Evolutionary conservation across 1,140 invertebrate species (phyloP).

Genomic region (Leptopilina boulardi): DNA sequence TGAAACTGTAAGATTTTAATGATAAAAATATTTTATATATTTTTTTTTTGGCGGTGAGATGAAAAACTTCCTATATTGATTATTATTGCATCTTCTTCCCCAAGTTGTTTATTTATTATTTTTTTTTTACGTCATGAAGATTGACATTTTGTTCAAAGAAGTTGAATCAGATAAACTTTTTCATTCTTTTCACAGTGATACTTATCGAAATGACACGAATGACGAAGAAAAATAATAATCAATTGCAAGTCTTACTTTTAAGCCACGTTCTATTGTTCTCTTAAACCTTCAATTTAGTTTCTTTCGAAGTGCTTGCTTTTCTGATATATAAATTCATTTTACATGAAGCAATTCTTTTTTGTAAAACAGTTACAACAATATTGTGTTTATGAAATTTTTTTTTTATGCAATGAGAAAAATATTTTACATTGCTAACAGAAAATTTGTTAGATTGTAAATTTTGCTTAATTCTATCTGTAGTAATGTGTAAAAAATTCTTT

Average conservation of each 20-base stretch:
- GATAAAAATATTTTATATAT: neutral
- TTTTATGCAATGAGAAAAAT: no score
- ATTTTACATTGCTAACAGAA: no score
- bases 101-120: neutral
- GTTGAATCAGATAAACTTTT: slow-evolving; percentile 12
- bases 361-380: no score
- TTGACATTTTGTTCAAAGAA: slow-evolving; percentile 25
- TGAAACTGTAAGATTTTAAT: neutral
- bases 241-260: neutral
- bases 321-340: neutral
- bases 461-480: no score
- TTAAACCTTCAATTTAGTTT: neutral
- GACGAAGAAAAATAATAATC: slow-evolving; percentile 21
- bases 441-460: no score
- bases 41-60: neutral
- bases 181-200: neutral
- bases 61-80: neutral
- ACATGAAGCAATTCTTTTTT: no score
- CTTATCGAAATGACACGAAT: slow-evolving; percentile 6
- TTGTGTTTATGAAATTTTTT: no score
- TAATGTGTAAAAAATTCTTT: no score
- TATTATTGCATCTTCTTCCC: neutral
- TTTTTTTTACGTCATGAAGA: neutral
- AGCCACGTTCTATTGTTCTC: slow-evolving; percentile 3
- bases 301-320: neutral